phyloP scores from a whole-genome alignment of 2,797 vertebrate genomes.

The Sebastes trivittatus region DNA sequence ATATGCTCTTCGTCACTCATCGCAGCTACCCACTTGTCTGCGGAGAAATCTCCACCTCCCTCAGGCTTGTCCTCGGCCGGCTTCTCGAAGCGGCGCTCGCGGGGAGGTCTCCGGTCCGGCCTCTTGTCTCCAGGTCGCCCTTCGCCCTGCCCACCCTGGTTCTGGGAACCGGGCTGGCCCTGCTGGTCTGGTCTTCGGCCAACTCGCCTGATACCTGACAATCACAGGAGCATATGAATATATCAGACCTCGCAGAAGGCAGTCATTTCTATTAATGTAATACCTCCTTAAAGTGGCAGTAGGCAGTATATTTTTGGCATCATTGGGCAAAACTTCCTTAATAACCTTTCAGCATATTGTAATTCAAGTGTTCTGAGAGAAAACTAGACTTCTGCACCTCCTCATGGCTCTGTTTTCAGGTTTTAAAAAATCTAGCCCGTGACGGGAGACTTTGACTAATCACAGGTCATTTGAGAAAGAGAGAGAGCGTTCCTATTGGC shows the following conservation, averaged over 20 bases:
- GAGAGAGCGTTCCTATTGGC: too few relatives aligned
- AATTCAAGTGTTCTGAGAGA: too few relatives aligned
- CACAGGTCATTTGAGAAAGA: too few relatives aligned
- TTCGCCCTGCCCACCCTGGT: constrained; percentile 86
- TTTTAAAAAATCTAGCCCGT: too few relatives aligned
- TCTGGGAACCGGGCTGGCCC: constrained; percentile 75
- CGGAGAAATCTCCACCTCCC: constrained; percentile 91
- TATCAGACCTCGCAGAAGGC: neutral
- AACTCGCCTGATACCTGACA: constrained; percentile 92
- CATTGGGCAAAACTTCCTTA: too few relatives aligned
- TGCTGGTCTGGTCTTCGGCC: constrained; percentile 93
- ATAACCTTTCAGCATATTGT: too few relatives aligned
- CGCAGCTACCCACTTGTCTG: constrained; percentile 87
- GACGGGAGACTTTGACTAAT: too few relatives aligned
- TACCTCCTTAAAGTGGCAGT: neutral
- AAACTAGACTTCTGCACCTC: too few relatives aligned
- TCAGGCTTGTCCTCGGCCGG: constrained; percentile 94
- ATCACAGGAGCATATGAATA: neutral
- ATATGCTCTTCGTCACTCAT: neutral
- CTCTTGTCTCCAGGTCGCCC: constrained; percentile 92
- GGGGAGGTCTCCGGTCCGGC: constrained; percentile 93
- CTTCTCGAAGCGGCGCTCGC: constrained; percentile 95
- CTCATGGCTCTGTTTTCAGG: too few relatives aligned
- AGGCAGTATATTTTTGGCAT: too few relatives aligned
- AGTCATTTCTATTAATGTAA: neutral